A percentile compares a stretch with the other conserved stretches of the same genome.
Evolutionary conservation across 2,888 invertebrate genomes (phyloP).

Genomic region (Adela reaumurella): DNA sequence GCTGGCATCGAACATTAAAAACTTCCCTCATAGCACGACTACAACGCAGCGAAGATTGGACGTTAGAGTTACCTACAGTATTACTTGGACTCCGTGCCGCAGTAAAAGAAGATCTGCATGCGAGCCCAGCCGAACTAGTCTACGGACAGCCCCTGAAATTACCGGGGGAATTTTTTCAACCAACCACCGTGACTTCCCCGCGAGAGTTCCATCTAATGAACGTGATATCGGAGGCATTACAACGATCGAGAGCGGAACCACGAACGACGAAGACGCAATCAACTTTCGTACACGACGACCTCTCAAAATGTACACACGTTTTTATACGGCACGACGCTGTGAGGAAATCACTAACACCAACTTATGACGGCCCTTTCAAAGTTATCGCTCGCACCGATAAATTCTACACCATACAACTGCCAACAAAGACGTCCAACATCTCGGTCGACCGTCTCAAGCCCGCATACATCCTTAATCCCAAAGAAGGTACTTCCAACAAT

Average conservation of each 20-base stretch:
- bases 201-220: no score
- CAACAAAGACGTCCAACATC: constrained; percentile 7
- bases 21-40: constrained; percentile 6
- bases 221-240: no score
- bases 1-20: constrained; percentile 11
- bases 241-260: no score
- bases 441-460: constrained; percentile 15
- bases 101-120: constrained; percentile 13
- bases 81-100: constrained; percentile 16
- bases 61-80: constrained; percentile 5
- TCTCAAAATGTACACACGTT: constrained; percentile 11
- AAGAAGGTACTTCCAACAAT: neutral
- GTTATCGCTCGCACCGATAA: constrained; percentile 10
- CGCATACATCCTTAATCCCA: constrained; percentile 8
- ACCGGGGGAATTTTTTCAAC: constrained; percentile 14
- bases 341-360: constrained; percentile 11
- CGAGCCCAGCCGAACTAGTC: constrained; percentile 14
- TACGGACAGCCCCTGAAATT: constrained; percentile 13
- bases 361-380: constrained; percentile 13
- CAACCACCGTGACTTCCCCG: neutral
- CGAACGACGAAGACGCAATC: neutral
- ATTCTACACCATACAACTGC: constrained; percentile 7
- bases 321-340: constrained; percentile 15
- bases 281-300: constrained; percentile 5
- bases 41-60: neutral